Evolutionary conservation across 2,888 invertebrate genomes (phyloP), one percentile per base, ranked within the genome.

Genomic region (Drosophila borborema): DNA sequence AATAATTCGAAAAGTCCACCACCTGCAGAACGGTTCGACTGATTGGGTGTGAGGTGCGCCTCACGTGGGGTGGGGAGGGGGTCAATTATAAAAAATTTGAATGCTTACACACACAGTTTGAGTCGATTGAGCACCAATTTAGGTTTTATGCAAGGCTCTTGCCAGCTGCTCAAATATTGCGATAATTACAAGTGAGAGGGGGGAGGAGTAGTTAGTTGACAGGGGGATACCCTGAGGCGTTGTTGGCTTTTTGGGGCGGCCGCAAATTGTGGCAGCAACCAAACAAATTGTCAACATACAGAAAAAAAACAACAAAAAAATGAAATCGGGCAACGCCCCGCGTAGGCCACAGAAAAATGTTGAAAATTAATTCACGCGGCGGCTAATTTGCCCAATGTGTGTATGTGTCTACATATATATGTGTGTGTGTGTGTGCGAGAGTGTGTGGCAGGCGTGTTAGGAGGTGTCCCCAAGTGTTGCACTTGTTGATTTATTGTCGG

Each of bases 401-500:
- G 16, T 70, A 16, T 18, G 3, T 45, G n/a, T 38, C 7, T 76
- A 23, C 4, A 2, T 20, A 18, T 60, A 18, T 48, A 1, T 40
- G 62, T 46, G 43, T 34, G 14, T 45, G 48, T 40, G 51, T 61
- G 49, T 62, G 46, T 54, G 58, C 36, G 60, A n/a, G 46, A 62
- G 56, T 63, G 56, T 78, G 68, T 66, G 79, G 69, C 68, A 81
- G 79, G 77, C 75, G 58, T 75, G 75, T 61, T 68, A 64, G 73
- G 73, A 83, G 89, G 84, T 86, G 88, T 80, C 80, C 71, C 80
- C 72, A 69, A 86, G 64, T 83, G 81, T 63, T 85, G 84, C 89
- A 88, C 86, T 83, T 88, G 83, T 81, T 90, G 91, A 90, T 90
- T 91, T 90, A 91, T 91, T 82, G 81, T 65, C 72, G 74, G 68